Conservation (phyloP, 2,797 vertebrate genomes). For the Myotis findleyi region DNA sequence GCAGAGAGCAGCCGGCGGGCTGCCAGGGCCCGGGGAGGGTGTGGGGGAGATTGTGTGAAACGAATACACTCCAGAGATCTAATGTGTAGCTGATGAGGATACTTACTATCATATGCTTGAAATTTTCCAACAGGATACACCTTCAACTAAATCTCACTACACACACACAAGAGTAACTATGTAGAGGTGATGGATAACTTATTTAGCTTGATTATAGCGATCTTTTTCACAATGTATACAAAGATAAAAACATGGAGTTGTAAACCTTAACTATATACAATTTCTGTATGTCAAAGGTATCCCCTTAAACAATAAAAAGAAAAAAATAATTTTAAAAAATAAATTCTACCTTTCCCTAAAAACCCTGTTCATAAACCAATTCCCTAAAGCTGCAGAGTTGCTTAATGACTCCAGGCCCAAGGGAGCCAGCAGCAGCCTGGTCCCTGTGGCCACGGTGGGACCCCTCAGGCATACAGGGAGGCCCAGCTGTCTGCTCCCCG, state of each 20-base stretch:
- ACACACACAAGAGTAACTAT: background rate
- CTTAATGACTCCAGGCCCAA: background rate
- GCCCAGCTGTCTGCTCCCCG: rapidly evolving
- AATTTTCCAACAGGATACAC: background rate
- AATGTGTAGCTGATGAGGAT: background rate
- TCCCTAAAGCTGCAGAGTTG: background rate
- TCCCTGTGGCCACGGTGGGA: no score
- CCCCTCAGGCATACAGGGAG: background rate
- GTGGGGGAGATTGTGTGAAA: background rate
- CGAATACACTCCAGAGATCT: background rate
- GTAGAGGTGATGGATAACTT: background rate
- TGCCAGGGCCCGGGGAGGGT: background rate
- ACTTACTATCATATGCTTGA: background rate
- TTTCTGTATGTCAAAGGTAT: background rate
- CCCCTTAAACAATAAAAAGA: background rate
- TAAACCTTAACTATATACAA: background rate
- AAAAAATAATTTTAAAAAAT: background rate
- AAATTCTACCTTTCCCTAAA: background rate
- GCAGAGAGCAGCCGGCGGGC: background rate
- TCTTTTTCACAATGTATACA: background rate
- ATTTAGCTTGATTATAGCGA: background rate
- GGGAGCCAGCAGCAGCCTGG: background rate
- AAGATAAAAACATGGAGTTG: background rate
- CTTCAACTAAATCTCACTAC: background rate
- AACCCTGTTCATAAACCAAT: background rate